Evolutionary conservation across 2,113 vertebrate genomes (phyloP).

Genomic region (Phrynocephalus versicolor): DNA sequence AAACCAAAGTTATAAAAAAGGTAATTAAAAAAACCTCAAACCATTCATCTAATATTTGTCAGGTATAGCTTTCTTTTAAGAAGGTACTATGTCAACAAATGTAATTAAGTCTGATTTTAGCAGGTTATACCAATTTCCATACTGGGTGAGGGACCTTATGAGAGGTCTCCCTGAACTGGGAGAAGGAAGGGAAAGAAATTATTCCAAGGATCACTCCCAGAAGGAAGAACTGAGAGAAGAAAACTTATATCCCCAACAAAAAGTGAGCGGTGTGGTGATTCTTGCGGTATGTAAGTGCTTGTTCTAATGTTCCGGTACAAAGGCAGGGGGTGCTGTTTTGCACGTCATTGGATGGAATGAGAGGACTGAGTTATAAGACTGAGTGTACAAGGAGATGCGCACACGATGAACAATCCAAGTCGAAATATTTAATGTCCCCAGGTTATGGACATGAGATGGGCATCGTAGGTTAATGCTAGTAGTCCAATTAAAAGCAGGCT

Average conservation of each 20-base stretch:
- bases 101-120: no score
- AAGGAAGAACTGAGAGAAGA: not conserved
- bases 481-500: not conserved
- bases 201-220: not conserved
- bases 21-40: no score
- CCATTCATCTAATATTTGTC: no score
- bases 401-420: not conserved
- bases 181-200: not conserved
- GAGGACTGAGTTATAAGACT: no score
- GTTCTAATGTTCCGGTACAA: not conserved
- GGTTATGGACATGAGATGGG: not conserved
- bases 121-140: no score
- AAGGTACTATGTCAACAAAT: no score
- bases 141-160: no score
- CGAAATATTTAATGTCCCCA: not conserved
- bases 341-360: no score
- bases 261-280: not conserved
- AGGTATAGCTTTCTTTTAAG: no score
- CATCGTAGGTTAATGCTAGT: not conserved
- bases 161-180: no score
- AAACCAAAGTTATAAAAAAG: no score
- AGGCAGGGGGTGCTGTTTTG: not conserved
- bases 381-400: no score
- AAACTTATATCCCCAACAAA: not conserved
- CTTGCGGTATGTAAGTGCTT: not conserved